A percentile compares a stretch with the other conserved stretches of the same genome.
Evolutionary conservation across 2,888 invertebrate species (phyloP).

Genomic region (Lochmaea crataegi): DNA sequence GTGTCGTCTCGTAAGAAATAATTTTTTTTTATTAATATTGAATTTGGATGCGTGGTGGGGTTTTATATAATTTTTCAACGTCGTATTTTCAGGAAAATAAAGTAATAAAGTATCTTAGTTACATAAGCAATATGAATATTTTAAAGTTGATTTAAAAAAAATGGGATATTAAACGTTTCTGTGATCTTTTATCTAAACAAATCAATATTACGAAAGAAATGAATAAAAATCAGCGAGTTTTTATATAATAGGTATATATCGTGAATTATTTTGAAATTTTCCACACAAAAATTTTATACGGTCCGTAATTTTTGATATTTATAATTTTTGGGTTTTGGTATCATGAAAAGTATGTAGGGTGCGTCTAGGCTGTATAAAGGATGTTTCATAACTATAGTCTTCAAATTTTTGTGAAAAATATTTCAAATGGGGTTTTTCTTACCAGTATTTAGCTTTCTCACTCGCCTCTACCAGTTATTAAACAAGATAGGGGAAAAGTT

Average conservation of each 20-base stretch:
- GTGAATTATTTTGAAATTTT: neutral
- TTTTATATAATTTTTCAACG: neutral
- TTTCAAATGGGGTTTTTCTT: no score
- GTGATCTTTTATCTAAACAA: constrained; percentile 14
- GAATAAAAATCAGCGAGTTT: neutral
- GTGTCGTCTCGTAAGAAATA: constrained; percentile 56
- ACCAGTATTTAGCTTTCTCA: no score
- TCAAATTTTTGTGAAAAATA: no score
- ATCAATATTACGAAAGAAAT: constrained; percentile 11
- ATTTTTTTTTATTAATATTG: neutral
- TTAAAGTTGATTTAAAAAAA: constrained; percentile 1
- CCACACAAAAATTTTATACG: neutral
- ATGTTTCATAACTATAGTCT: no score
- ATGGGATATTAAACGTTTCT: constrained; percentile 18
- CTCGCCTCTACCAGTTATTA: no score
- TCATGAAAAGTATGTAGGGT: neutral
- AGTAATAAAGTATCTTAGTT: constrained; percentile 10
- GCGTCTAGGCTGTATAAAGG: no score
- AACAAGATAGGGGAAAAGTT: no score
- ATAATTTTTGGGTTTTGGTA: neutral
- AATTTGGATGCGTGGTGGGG: neutral
- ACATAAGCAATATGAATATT: constrained; percentile 16
- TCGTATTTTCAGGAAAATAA: no score
- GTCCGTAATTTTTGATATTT: neutral
- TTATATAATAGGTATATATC: neutral